Base-by-base conservation (phyloP, 2,113 vertebrate genomes). In the Nesoenas mayeri region DNA sequence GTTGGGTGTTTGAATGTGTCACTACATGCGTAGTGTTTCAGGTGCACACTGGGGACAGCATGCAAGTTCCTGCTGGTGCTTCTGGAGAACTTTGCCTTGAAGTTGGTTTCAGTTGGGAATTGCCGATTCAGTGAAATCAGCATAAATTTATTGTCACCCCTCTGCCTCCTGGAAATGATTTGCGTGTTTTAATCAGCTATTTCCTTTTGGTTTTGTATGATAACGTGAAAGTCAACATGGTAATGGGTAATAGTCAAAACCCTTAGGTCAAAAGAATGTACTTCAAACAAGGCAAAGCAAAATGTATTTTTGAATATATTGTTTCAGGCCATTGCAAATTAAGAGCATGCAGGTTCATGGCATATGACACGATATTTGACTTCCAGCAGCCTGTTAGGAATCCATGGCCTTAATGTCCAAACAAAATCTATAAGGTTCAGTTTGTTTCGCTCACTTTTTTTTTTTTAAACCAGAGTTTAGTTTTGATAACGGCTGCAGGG, bases 261-360 rank as follows among this genome's bases (percentile, higher is more conserved):
- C 50, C 67, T 91, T 65, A 86, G 85, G 79, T 96, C 77, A 92
- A 91, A 94, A 96, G 65, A 93, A 71, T 25, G 42, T 81, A 44
- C 71, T 96, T 94, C 57, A 85, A 88, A 85, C 50, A 85, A 89
- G 32, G 34, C 4, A 6, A 66, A 89, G 75, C 29, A 79, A 93
- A 94, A 93, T 78, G n/a, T 77, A 61, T 75, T 72, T 81, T 79
- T 71, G 18, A 81, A 89, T 82, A 57, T 64, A 50, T 79, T 74
- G 29, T 86, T 96, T 90, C 6, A 8, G 62, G 69, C 65, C n/a
- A 61, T 9, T 84, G 44, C 56, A 92, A 94, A 78, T 90, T 79
- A 71, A 71, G 53, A 67, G 1, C 20, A 73, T 3, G 6, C 11
- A 40, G 50, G 34, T 20, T 92, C 84, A 69, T 24, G 29, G 77